These are phyloP conservation scores for Neodiprion fabricii DNA, from an alignment of 1,140 invertebrate species.

Conservation along the genomic window DNA sequence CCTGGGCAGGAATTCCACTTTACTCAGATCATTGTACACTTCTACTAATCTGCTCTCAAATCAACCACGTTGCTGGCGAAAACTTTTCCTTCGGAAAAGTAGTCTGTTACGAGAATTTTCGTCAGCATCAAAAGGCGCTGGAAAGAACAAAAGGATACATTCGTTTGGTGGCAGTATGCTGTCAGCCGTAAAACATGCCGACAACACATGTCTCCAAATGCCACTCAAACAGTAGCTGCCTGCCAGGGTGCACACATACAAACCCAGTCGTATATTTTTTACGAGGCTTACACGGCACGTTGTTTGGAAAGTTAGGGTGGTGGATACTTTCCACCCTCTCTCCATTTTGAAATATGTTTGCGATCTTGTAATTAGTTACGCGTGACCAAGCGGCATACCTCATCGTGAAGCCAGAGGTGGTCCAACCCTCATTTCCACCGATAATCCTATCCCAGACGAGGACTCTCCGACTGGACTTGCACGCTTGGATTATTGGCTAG, in stretches of 20 bases:
- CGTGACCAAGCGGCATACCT: not conserved
- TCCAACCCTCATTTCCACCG: not conserved
- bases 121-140: no score
- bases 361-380: slow-evolving; percentile 3
- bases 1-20: no score
- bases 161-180: not conserved
- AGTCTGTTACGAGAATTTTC: no score
- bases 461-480: no score
- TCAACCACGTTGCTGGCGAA: no score
- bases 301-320: not conserved
- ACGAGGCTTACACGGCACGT: slow-evolving; percentile 6
- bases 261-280: not conserved
- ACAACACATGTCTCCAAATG: slow-evolving; percentile 24
- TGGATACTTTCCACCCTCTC: not conserved
- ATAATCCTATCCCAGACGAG: not conserved
- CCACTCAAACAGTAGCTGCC: slow-evolving; percentile 9
- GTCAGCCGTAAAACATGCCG: slow-evolving; percentile 32
- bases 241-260: not conserved
- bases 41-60: no score
- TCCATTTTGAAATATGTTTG: not conserved
- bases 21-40: no score
- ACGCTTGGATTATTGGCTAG: no score
- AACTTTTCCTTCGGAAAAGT: no score
- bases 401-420: not conserved
- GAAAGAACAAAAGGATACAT: no score